Conservation (phyloP, 2,113 vertebrate species). For the Gnathonemus longibarbis region DNA sequence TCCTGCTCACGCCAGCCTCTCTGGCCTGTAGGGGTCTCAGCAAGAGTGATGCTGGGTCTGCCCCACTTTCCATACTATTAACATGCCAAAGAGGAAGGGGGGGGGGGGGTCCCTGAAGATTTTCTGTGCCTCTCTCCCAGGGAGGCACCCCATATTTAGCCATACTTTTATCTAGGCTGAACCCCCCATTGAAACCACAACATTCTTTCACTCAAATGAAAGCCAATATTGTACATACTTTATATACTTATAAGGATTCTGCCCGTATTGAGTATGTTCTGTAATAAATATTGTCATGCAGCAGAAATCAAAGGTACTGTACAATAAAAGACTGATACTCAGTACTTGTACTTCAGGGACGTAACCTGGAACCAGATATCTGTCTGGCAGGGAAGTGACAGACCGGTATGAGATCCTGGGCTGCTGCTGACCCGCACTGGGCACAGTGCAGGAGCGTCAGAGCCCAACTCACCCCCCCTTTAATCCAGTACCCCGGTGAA, state of each 20-base stretch:
- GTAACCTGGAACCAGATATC: not conserved
- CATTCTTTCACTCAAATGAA: constrained; percentile 28
- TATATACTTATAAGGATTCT: not conserved
- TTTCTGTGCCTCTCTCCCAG: constrained; percentile 4
- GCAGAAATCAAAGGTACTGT: not conserved
- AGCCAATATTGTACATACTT: constrained; percentile 24
- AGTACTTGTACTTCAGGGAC: not conserved
- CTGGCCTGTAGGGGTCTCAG: not conserved
- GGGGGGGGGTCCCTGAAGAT: not conserved
- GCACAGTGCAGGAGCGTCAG: not conserved
- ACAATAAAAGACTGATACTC: not conserved
- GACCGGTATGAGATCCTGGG: not conserved
- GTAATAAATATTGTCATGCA: not conserved
- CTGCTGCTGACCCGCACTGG: not conserved
- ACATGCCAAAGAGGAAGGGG: not conserved
- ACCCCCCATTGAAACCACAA: constrained; percentile 24
- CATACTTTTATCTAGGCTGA: constrained; percentile 19
- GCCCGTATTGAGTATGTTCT: not conserved
- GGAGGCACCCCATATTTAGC: constrained; percentile 18
- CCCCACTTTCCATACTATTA: not conserved
- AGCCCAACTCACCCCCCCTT: not conserved
- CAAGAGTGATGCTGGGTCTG: not conserved
- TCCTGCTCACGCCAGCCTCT: not conserved
- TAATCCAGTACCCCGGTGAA: not conserved
- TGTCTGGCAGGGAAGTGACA: not conserved